Evolutionary conservation across 2,113 vertebrate species (phyloP), one percentile per base, ranked within the genome.

Genomic region (Pollachius pollachius): DNA sequence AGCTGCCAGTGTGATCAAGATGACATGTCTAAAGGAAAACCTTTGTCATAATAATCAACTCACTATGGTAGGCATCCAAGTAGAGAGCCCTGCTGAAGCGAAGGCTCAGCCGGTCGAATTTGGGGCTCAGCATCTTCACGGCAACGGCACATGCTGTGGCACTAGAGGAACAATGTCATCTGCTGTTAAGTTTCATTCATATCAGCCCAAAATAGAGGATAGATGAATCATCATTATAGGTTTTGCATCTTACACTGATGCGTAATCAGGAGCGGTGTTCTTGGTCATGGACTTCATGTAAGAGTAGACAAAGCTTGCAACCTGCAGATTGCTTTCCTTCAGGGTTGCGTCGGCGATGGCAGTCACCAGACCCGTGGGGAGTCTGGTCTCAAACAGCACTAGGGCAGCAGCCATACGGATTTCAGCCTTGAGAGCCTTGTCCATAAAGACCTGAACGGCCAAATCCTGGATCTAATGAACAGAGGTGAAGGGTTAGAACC

Each of bases 121-220:
- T 92, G 70, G 90, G 86, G 69, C 82, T 91, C 71, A 97, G 72
- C 66, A 95, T 71, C 77, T 89, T 94, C 18, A 95, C 67, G 69
- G 94, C 95, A 11, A 95, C 86, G 54, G 92, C 93, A 72, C 94
- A 94, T 72, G 93, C 92, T 13, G 92, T 80, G 88, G 94, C 93
- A 85, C 96, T 96, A 80, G 85, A 91, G 72, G 71, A 5, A 2
- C 4, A 77, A 64, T 3, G 65, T 27, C 57, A 56, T 18, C 30
- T 67, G 13, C 5, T 25, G 12, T 70, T 4, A 52, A 34, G 72
- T 59, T 64, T 7, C 34, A n/a, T 4, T 0, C 15, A 13, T 13
- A 62, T 2, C 12, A 34, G 21, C 15, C n/a, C 9, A 57, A 15
- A 13, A 1, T 3, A 5, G 12, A 70, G 41, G 58, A 4, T 1